Base-by-base conservation (phyloP, 2,888 invertebrate species). In the Cephus spinipes region DNA sequence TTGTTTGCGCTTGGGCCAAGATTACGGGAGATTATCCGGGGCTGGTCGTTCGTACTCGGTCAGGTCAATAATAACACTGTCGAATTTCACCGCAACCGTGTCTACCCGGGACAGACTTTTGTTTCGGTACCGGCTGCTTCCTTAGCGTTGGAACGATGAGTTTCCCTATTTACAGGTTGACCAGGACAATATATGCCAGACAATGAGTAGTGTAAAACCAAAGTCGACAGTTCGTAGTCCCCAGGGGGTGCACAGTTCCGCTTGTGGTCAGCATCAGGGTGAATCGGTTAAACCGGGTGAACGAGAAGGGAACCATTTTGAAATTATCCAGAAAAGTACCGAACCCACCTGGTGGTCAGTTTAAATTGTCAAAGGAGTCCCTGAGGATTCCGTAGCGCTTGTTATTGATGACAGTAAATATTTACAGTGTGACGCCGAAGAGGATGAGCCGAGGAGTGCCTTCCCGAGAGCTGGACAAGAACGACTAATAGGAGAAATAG, bases 21-120 rank as follows among this genome's bases (percentile, higher is more conserved):
- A 79, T 79, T 79, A 79, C 68, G 23, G 31, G 31, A 73, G 73
- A 79, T 79, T 79, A 79, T 76, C 79, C 55, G 55, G 23, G 55
- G 23, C 55, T 55, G 55, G 55, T 55, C 6, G 55, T 55, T 23
- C 9, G 68, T 76, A 74, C 79, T 76, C 74, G 79, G 32, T 15
- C 75, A 32, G 76, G 55, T 79, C 79, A 79, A 79, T 71, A 79
- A 75, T 36, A 71, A 69, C 69, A 15, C 55, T 68, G 23, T 79
- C 75, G 69, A 79, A 79, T 68, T 79, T 79, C 40, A 79, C 79
- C 79, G 40, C 32, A 34, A 31, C 33, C 36, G 40, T 12, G 36
- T 68, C 55, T 74, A 32, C 73, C 73, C 73, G 15, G 55, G 55
- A 55, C 55, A 23, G 2, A 55, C 55, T 55, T 55, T 55, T 55